phyloP scores from a whole-genome alignment of 1,140 invertebrate genomes.

The Magallana ariakensis region DNA sequence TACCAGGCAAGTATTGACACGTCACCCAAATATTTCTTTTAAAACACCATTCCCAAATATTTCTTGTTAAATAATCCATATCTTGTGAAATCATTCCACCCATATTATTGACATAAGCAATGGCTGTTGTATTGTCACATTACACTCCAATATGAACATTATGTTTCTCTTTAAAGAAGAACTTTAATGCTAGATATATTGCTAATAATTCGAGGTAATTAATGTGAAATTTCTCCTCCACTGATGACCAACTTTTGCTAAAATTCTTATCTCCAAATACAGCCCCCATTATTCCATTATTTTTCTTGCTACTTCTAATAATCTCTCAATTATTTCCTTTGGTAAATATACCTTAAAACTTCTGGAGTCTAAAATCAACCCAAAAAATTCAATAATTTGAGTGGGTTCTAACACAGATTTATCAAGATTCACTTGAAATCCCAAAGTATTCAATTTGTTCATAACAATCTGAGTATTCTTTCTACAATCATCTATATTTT shows the following conservation, averaged over 20 bases:
- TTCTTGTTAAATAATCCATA: neutral
- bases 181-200: neutral
- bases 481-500: neutral
- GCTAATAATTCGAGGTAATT: slow-evolving; percentile 24
- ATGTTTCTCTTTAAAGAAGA: neutral
- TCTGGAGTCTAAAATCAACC: neutral
- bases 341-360: neutral
- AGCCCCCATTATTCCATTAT: neutral
- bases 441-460: neutral
- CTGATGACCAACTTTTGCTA: neutral
- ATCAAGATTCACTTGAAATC: slow-evolving; percentile 25
- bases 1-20: slow-evolving; percentile 50
- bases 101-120: slow-evolving; percentile 8
- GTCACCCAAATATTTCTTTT: neutral
- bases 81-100: slow-evolving; percentile 16
- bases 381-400: slow-evolving; percentile 8
- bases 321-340: neutral
- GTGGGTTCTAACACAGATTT: slow-evolving; percentile 26
- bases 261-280: neutral
- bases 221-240: slow-evolving; percentile 13
- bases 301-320: neutral
- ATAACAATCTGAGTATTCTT: neutral
- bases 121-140: neutral
- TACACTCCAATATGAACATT: neutral
- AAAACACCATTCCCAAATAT: slow-evolving; percentile 62